Evolutionary conservation across 2,113 vertebrate species (phyloP), one percentile per base, ranked within the genome.

Genomic region (Phyllopteryx taeniolatus): DNA sequence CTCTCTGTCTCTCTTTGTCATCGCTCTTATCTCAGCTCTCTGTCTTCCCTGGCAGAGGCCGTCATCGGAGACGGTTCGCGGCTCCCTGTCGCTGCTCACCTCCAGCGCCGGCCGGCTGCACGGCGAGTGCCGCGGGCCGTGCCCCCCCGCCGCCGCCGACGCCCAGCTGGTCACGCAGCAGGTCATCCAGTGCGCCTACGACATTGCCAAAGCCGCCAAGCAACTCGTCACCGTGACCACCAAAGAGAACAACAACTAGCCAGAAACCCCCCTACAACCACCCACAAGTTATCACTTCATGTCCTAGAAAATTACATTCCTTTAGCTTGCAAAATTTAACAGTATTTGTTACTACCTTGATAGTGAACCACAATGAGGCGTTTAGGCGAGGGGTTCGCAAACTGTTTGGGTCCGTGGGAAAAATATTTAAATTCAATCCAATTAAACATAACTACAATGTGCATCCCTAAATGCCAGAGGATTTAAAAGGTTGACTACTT

Each of bases 151-250:
- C 83, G 92, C 91, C 0, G 83, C 95, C 0, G 97, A 98, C 89
- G 86, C 95, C 81, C 97, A 98, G 93, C 93, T 98, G 91, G 95
- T 96, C 88, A 99, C 96, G 0, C 98, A 99, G 93, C 97, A 98
- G 90, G 97, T 99, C 77, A 99, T 99, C 90, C 98, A 99, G 94
- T 99, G 97, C 73, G 98, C 98, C 22, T 99, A 99, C 8, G 98
- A 99, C 91, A 99, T 99, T 14, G 98, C 97, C 92, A 99, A 99
- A 92, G 98, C 97, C 0, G 98, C 98, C 68, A 99, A 99, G 74
- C 97, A 99, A 91, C 95, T 99, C 67, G 98, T 99, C 79, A 99
- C 97, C 81, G 96, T 98, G 92, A 99, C 96, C 74, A 99, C 98
- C 95, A 99, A 98, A 96, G 98, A 99, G 93, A 98, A 96, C 89